Percentiles rank a stretch among this genome's conserved stretches.
Conservation (phyloP, 2,113 vertebrate species). For the Dryoscopus gambensis region DNA sequence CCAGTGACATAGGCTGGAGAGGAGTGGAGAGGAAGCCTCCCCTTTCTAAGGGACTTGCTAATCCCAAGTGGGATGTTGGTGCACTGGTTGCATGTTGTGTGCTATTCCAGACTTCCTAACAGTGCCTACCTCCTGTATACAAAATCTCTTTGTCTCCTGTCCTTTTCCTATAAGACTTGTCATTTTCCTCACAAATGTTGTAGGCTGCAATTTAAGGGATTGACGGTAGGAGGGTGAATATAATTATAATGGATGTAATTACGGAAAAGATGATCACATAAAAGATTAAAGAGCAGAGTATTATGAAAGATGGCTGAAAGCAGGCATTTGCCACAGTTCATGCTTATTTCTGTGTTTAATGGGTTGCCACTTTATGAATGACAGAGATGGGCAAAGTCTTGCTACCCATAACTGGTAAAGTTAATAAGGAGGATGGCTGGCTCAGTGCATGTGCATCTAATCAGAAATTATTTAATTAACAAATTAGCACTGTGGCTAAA, state of each 20-base stretch:
- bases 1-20: background rate
- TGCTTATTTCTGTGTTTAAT: background rate
- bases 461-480: background rate
- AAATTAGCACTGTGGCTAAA: background rate
- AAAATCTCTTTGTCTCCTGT: background rate
- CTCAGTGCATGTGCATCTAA: background rate
- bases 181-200: background rate
- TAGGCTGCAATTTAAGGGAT: background rate
- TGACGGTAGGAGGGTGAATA: background rate
- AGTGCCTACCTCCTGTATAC: background rate
- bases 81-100: background rate
- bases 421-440: background rate
- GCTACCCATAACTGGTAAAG: background rate
- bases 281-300: background rate
- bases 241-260: background rate
- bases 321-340: background rate
- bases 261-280: background rate
- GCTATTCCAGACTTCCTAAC: background rate
- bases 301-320: background rate
- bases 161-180: background rate
- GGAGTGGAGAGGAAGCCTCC: background rate
- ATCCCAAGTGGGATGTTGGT: background rate
- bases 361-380: background rate
- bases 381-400: background rate
- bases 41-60: background rate